Conservation (phyloP, 2,888 invertebrate species). For the Volucella inanis region DNA sequence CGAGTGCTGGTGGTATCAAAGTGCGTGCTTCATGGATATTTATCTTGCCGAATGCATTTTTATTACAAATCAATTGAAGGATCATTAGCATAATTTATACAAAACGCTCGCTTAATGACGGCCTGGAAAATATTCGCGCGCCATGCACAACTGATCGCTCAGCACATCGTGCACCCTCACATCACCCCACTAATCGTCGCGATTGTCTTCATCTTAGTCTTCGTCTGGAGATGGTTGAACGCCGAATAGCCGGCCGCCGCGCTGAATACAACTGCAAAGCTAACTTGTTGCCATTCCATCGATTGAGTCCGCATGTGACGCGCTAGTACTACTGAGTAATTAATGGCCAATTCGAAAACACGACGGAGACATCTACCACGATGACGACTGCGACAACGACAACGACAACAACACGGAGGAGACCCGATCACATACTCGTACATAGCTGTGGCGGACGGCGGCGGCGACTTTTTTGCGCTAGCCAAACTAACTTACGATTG, state of each 20-base stretch:
- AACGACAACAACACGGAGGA: slow-evolving; percentile 39
- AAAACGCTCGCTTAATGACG: slow-evolving; percentile 83
- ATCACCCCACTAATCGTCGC: no score
- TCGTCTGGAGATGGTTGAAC: slow-evolving; percentile 35
- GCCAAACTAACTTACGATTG: slow-evolving; percentile 28
- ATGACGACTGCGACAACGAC: slow-evolving; percentile 67
- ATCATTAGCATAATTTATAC: slow-evolving; percentile 84
- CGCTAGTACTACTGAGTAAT: slow-evolving; percentile 67
- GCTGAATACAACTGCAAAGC: slow-evolving; percentile 27
- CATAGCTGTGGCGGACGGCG: not conserved
- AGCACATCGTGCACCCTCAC: slow-evolving; percentile 3
- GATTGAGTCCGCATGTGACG: slow-evolving; percentile 60
- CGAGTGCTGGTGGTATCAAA: slow-evolving; percentile 71
- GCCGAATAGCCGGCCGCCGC: slow-evolving; percentile 2
- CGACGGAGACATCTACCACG: slow-evolving; percentile 73
- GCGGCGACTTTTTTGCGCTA: slow-evolving; percentile 40
- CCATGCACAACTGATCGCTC: slow-evolving; percentile 46
- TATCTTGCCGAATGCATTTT: slow-evolving; percentile 83
- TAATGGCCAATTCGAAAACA: slow-evolving; percentile 75
- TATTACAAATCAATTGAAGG: slow-evolving; percentile 84
- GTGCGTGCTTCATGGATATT: slow-evolving; percentile 83
- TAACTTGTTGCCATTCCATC: slow-evolving; percentile 33
- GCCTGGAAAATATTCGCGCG: slow-evolving; percentile 76
- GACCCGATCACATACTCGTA: slow-evolving; percentile 29
- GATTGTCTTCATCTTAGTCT: not conserved